Conservation (phyloP, 2,888 invertebrate genomes). For the Drosophila histrio region DNA sequence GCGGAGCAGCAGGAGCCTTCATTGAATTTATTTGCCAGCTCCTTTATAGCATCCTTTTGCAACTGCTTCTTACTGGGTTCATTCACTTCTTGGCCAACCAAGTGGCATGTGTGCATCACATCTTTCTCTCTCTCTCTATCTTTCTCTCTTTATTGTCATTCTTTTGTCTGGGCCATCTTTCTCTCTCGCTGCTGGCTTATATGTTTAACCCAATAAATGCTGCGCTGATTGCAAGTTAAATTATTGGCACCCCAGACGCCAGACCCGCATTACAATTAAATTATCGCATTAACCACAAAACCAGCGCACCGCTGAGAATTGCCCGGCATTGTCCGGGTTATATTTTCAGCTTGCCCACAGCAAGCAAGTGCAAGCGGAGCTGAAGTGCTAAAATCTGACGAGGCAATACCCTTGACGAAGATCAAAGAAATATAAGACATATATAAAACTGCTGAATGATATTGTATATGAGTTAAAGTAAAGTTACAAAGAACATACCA, state of each 20-base stretch:
- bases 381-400: not conserved
- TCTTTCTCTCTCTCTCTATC: not conserved
- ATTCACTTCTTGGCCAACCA: conserved; percentile 64
- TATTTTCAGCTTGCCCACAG: not conserved
- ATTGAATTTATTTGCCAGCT: conserved; percentile 68
- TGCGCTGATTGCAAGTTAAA: conserved; percentile 76
- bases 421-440: too few relatives aligned
- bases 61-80: conserved; percentile 48
- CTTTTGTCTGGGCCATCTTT: not conserved
- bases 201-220: conserved; percentile 73
- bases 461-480: too few relatives aligned
- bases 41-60: conserved; percentile 27
- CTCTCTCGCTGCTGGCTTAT: conserved; percentile 38
- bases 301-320: conserved; percentile 32
- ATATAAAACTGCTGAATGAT: too few relatives aligned
- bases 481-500: too few relatives aligned
- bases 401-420: not conserved
- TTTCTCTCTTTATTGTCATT: not conserved
- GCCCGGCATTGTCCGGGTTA: conserved; percentile 1
- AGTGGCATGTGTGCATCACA: conserved; percentile 34
- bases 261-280: conserved; percentile 79
- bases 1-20: conserved; percentile 34
- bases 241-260: conserved; percentile 67
- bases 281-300: conserved; percentile 78
- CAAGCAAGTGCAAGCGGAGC: too few relatives aligned